Percentiles rank a stretch among this genome's conserved stretches.
These are phyloP conservation scores for Heliconius ismenius DNA, from an alignment of 2,888 invertebrate species.

Conservation along the genomic window DNA sequence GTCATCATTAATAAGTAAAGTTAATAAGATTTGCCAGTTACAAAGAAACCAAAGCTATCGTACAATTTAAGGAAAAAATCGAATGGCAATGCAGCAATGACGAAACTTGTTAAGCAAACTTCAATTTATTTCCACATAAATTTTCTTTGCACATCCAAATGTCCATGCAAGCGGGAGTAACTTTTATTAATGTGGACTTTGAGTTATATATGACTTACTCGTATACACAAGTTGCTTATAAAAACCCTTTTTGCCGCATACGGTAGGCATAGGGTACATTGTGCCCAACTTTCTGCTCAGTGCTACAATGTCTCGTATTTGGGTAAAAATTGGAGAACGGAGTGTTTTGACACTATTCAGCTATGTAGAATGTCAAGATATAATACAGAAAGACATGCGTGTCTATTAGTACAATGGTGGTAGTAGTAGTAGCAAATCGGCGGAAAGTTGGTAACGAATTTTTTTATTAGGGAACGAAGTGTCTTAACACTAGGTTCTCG, in stretches of 20 bases:
- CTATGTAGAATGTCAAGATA: no score
- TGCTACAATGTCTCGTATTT: background rate
- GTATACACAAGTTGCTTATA: background rate
- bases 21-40: background rate
- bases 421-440: no score
- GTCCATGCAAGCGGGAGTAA: slow-evolving; percentile 13
- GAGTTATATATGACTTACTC: slow-evolving; percentile 13
- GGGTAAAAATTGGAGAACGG: no score
- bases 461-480: no score
- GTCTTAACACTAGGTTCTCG: no score
- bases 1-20: no score
- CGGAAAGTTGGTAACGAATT: no score
- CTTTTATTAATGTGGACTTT: slow-evolving; percentile 21
- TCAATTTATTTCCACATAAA: slow-evolving; percentile 24
- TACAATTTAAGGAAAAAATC: background rate
- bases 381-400: no score
- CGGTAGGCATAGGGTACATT: background rate
- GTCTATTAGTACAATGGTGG: no score
- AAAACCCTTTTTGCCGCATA: background rate
- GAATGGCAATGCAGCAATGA: slow-evolving; percentile 7
- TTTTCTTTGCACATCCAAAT: slow-evolving; percentile 24
- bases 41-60: background rate
- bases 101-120: slow-evolving; percentile 15
- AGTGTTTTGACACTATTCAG: no score
- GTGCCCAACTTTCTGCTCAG: background rate